Evolutionary conservation across 2,113 vertebrate species (phyloP), one percentile per base, ranked within the genome.

Genomic region (Cyprinus carpio): DNA sequence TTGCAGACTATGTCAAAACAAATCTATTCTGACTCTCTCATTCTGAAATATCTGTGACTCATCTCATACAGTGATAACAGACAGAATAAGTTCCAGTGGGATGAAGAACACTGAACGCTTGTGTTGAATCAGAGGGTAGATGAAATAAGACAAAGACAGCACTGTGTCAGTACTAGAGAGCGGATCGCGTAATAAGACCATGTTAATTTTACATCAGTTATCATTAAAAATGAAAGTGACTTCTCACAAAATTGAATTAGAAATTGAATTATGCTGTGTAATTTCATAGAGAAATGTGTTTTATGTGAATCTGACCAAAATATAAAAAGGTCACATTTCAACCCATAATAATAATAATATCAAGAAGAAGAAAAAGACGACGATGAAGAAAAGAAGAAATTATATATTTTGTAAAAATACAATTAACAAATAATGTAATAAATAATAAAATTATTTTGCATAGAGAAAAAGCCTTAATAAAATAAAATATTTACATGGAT

Each of bases 221-320:
- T 25, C 40, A 88, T 81, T 90, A 83, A 78, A 88, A 89, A 84
- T 15, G 0, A 84, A 64, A 88, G n/a, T n/a, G 31, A 49, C 78
- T 88, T 87, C 78, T 27, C 16, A 13, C 71, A 86, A 74, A 79
- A 88, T 31, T 37, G 75, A 76, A 69, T 87, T 29, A 84, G 34
- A 34, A 40, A 91, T 89, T 81, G 71, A 91, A 92, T 91, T 77
- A 89, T 85, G 34, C 77, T 51, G 67, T 88, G 87, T 91, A 67
- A 93, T 90, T 89, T 23, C 46, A 51, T 75, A 84, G 58, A 89
- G 89, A 88, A 92, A 90, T 87, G 87, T 11, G 84, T 88, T 91
- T 87, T 0, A n/a, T 75, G 64, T 65, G 4, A 6, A 29, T 65
- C 2, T 13, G 12, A 65, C 10, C 13, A 67, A 67, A 4, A 67